Conservation (phyloP, 1,140 invertebrate genomes). For the Nephila pilipes region DNA sequence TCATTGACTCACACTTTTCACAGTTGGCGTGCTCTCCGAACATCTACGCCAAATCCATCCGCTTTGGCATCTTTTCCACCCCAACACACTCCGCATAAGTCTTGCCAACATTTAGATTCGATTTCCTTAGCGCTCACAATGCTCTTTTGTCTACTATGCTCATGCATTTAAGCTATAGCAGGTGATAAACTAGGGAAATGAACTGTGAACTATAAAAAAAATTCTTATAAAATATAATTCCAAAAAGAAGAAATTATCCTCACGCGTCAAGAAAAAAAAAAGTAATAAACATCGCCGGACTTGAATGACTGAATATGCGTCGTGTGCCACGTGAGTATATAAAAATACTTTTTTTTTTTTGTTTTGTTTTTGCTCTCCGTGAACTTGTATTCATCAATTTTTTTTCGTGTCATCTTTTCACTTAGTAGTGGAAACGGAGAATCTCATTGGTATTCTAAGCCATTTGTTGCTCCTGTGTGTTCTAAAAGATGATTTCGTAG, state of each 20-base stretch:
- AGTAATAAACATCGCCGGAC: neutral
- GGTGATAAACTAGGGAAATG: neutral
- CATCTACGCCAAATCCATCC: neutral
- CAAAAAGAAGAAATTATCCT: neutral
- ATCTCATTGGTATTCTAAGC: neutral
- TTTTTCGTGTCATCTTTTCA: neutral
- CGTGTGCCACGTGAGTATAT: slow-evolving; percentile 13
- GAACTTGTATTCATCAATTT: slow-evolving; percentile 7
- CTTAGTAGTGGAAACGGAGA: neutral
- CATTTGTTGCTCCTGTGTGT: neutral
- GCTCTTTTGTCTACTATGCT: neutral
- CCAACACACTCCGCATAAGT: neutral
- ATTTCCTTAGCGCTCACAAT: neutral
- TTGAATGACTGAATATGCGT: neutral
- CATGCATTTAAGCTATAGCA: neutral
- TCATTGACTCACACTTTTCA: neutral
- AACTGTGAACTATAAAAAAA: neutral
- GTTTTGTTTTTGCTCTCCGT: neutral
- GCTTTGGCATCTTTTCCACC: neutral
- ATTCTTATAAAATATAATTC: neutral
- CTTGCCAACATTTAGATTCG: slow-evolving; percentile 12
- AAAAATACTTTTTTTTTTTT: neutral
- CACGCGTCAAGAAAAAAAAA: neutral
- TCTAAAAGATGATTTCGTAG: neutral
- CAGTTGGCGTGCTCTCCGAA: neutral